Conservation (phyloP, 2,113 vertebrate genomes). For the Delphinus delphis region DNA sequence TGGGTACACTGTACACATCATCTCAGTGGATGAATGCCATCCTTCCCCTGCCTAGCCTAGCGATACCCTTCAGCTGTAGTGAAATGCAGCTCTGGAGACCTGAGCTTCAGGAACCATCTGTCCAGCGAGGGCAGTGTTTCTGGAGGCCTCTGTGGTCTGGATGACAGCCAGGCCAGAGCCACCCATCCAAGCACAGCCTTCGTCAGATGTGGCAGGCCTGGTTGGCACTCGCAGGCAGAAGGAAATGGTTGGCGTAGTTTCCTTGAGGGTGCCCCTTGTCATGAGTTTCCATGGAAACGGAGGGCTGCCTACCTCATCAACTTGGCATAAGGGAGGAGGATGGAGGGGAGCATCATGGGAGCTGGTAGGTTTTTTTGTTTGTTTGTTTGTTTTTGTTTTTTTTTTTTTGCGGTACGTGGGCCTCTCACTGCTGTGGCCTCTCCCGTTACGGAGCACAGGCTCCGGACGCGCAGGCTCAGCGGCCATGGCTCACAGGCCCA, state of each 20-base stretch:
- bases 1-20: accelerated
- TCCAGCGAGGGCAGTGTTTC: neutral
- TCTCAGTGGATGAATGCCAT: accelerated
- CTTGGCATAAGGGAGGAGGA: neutral
- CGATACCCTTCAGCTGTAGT: accelerated
- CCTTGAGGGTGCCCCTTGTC: neutral
- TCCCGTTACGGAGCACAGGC: too few species aligned
- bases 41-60: neutral
- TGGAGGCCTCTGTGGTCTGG: neutral
- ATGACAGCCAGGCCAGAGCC: neutral
- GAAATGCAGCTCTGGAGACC: neutral
- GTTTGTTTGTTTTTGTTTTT: too few species aligned
- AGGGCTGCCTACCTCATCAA: neutral
- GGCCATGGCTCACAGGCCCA: too few species aligned
- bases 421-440: too few species aligned
- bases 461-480: too few species aligned
- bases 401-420: too few species aligned
- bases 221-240: neutral
- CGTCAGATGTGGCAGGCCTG: neutral
- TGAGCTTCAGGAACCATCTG: neutral
- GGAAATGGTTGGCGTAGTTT: neutral
- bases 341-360: neutral
- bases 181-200: neutral
- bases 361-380: neutral
- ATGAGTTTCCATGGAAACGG: neutral